Percentiles rank a stretch among this genome's conserved stretches.
phyloP scores from a whole-genome alignment of 23 tunicate species.

The Diplosoma virens region DNA sequence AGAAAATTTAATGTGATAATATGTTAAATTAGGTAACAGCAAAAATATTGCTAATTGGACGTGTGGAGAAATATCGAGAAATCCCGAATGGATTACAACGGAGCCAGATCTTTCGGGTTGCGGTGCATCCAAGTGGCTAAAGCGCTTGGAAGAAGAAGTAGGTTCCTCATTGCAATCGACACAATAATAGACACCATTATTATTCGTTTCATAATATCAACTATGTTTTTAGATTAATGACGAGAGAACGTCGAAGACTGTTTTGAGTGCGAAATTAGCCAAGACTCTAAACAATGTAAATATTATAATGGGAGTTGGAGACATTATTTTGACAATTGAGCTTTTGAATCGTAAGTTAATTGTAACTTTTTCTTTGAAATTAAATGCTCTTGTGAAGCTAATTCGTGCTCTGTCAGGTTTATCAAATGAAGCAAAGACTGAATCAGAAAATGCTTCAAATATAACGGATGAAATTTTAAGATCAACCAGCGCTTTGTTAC shows the following conservation, averaged over 20 bases:
- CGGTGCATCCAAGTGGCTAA: constrained; percentile 65
- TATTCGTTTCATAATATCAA: too few relatives aligned
- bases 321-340: constrained; percentile 28
- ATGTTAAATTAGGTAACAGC: constrained; percentile 31
- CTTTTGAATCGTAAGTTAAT: constrained; percentile 41
- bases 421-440: constrained; percentile 25
- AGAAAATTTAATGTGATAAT: too few relatives aligned
- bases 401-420: too few relatives aligned
- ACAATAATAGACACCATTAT: too few relatives aligned
- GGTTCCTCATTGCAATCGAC: too few relatives aligned
- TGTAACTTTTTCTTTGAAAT: too few relatives aligned
- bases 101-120: constrained; percentile 84
- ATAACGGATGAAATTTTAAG: constrained; percentile 51
- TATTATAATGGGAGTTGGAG: too few relatives aligned
- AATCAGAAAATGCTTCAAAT: constrained; percentile 50
- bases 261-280: too few relatives aligned
- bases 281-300: too few relatives aligned
- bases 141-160: constrained; percentile 55
- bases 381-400: too few relatives aligned
- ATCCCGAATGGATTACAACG: constrained; percentile 71
- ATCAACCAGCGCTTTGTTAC: constrained; percentile 40
- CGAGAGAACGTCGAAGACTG: too few relatives aligned
- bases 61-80: constrained; percentile 54
- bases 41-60: constrained; percentile 62
- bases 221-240: too few relatives aligned